Evolutionary conservation across 2,113 vertebrate species (phyloP).

Genomic region (Lanius ludovicianus): DNA sequence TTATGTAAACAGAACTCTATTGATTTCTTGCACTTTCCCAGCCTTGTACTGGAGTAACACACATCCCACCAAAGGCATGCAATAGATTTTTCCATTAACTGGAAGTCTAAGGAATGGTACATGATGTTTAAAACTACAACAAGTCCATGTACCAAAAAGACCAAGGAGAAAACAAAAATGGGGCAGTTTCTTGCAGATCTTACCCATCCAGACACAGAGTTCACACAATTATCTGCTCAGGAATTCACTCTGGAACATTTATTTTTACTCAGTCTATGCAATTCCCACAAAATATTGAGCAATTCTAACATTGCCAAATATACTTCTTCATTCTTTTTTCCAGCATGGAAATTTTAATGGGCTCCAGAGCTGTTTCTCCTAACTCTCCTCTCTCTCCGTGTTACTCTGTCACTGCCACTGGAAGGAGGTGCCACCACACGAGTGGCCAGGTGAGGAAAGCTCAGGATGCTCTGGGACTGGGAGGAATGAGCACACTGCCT

Average conservation of each 20-base stretch:
- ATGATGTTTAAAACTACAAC: background rate
- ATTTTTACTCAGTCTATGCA: background rate
- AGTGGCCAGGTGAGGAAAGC: background rate
- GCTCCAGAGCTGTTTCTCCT: background rate
- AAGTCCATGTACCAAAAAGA: background rate
- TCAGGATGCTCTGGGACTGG: background rate
- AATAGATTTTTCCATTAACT: background rate
- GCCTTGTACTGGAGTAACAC: background rate
- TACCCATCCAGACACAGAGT: background rate
- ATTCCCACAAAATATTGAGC: background rate
- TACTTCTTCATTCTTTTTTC: background rate
- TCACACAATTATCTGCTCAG: background rate
- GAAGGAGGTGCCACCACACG: background rate
- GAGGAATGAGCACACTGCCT: background rate
- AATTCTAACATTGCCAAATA: background rate
- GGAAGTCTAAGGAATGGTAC: background rate
- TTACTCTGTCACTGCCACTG: background rate
- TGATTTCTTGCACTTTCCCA: background rate
- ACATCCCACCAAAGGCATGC: background rate
- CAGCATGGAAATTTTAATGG: background rate
- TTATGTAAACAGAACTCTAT: background rate
- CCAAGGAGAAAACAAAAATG: background rate
- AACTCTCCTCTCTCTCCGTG: background rate
- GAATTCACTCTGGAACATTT: background rate
- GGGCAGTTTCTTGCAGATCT: background rate